Base-by-base conservation (phyloP, 2,113 vertebrate genomes). In the Bufo bufo region DNA sequence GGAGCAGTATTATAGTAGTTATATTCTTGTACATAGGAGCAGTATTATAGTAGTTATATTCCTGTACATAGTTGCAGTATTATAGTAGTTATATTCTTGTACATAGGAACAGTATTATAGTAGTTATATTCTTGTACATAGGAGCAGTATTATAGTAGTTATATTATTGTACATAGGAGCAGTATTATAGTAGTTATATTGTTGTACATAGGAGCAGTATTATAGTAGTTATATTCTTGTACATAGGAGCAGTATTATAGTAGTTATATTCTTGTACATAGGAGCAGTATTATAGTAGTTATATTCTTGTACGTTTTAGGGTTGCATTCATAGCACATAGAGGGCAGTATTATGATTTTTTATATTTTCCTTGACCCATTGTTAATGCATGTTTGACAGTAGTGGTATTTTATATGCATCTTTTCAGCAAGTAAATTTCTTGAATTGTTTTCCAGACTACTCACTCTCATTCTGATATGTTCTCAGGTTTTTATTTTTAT, bases 101-200 rank as follows among this genome's bases (percentile, higher is more conserved):
- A 65, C 19, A 65, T 65, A 65, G 19, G 61, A n/a, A 19, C 19
- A 65, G 61, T 65, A 65, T 65, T 65, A 65, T 65, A 65, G 61
- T 65, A 65, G 61, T 65, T 65, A 65, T 65, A 65, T 65, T 65
- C 61, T n/a, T 65, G 66, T 33, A 71, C 16, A 71, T 71, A 71
- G 66, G 23, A 14, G 66, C 11, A 71, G 66, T 71, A 71, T 71
- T 71, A 71, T 71, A 71, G 66, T 71, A 71, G 66, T 33, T 43
- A 71, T 71, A 71, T 71, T 43, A n/a, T 43, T 71, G 66, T 71
- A 71, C 16, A 71, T 71, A 71, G 66, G 66, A 14, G 66, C 11
- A 71, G 66, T 71, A 43, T 71, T 71, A 71, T 71, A 71, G 66
- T 71, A 71, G 66, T 71, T 71, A 71, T 71, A 71, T 71, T 71